phyloP scores from a whole-genome alignment of 2,888 invertebrate species.

The Drosophila imparisetae region DNA sequence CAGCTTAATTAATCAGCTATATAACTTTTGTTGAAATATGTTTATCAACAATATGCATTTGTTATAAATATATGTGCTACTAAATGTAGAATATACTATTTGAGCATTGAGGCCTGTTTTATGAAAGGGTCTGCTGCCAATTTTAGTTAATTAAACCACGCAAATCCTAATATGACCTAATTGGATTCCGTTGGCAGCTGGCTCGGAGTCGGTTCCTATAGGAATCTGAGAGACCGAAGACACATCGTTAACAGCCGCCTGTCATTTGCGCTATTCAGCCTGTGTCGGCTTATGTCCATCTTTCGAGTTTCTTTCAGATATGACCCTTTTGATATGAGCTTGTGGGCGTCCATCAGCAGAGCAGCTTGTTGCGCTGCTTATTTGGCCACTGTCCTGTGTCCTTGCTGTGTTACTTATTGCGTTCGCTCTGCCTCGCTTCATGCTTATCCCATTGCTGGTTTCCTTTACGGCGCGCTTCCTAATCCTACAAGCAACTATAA shows the following conservation, averaged over 20 bases:
- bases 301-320: slow-evolving; percentile 33
- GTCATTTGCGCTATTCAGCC: slow-evolving; percentile 39
- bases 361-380: slow-evolving; percentile 62
- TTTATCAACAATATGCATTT: neutral
- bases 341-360: slow-evolving; percentile 26
- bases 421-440: slow-evolving; percentile 20
- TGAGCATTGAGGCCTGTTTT: slow-evolving; percentile 16
- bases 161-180: slow-evolving; percentile 75
- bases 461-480: slow-evolving; percentile 60
- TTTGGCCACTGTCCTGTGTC: slow-evolving; percentile 1
- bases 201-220: neutral
- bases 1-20: neutral
- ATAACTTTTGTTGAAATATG: no score
- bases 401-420: slow-evolving; percentile 10
- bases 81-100: slow-evolving; percentile 1
- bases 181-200: slow-evolving; percentile 57
- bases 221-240: slow-evolving; percentile 4
- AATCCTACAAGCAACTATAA: slow-evolving; percentile 80
- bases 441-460: slow-evolving; percentile 32
- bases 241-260: slow-evolving; percentile 32
- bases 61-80: neutral
- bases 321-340: slow-evolving; percentile 70
- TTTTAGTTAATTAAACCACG: slow-evolving; percentile 75
- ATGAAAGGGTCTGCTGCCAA: slow-evolving; percentile 48
- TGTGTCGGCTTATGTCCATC: slow-evolving; percentile 35